Percentiles rank a stretch among this genome's conserved stretches.
Evolutionary conservation across 2,797 vertebrate species (phyloP).

Genomic region (Spheniscus humboldti): DNA sequence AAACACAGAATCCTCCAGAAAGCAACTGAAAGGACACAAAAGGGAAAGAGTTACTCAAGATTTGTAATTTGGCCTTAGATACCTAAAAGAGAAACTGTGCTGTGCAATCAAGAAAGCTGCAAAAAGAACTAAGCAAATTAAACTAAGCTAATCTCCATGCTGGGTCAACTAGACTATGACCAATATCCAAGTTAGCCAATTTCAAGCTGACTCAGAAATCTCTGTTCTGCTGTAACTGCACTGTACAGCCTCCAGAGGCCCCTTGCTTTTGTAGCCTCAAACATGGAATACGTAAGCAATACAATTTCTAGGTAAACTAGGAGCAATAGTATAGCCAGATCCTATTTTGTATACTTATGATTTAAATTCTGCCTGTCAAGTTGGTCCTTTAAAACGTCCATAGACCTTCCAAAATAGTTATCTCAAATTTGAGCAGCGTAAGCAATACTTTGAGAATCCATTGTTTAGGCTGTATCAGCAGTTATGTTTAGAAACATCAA

Average conservation of each 20-base stretch:
- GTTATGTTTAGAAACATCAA: neutral
- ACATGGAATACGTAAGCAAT: neutral
- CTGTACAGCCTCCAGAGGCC: neutral
- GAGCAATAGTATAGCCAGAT: neutral
- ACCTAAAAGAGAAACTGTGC: neutral
- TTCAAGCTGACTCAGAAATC: neutral
- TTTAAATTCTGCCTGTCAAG: neutral
- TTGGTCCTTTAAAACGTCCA: neutral
- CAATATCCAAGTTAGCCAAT: neutral
- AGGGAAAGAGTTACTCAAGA: neutral
- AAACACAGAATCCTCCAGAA: neutral
- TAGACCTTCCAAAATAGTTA: neutral
- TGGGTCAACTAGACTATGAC: constrained; percentile 9
- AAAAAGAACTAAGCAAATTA: neutral
- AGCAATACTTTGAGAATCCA: neutral
- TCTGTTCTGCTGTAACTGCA: neutral
- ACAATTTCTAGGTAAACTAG: neutral
- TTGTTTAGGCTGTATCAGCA: neutral
- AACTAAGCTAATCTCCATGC: neutral
- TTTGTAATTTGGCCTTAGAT: neutral
- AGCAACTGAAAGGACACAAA: neutral
- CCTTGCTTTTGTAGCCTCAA: neutral
- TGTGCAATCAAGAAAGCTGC: neutral
- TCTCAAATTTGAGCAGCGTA: neutral
- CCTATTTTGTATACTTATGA: neutral